Conservation (phyloP, 2,797 vertebrate genomes). For the Micromesistius poutassou region DNA sequence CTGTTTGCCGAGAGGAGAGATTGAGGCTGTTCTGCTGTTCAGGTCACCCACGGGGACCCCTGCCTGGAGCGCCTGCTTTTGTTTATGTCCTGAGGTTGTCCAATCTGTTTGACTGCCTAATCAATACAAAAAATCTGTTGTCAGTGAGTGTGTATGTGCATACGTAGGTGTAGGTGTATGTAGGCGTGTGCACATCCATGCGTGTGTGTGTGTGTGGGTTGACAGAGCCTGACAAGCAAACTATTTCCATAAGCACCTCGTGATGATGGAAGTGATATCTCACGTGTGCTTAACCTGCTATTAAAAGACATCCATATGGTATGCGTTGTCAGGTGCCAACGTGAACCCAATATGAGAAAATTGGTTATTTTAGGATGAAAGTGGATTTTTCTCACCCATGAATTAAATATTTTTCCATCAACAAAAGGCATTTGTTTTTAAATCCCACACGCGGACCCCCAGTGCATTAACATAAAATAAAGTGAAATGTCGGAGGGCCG, state of each 20-base stretch:
- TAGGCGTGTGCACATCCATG: neutral
- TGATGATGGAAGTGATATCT: neutral
- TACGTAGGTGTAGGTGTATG: neutral
- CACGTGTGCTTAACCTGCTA: neutral
- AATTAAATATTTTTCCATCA: neutral
- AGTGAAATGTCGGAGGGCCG: neutral
- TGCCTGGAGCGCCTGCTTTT: conserved; percentile 52
- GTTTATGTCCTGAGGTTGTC: conserved; percentile 69
- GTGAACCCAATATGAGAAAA: neutral
- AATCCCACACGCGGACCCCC: neutral
- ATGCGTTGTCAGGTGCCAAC: neutral
- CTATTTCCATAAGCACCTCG: too few relatives aligned
- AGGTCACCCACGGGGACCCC: conserved; percentile 41
- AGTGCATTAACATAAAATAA: neutral
- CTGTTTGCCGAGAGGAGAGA: neutral
- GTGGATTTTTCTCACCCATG: neutral
- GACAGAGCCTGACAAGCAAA: neutral
- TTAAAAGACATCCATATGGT: neutral
- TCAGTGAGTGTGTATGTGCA: conserved; percentile 24
- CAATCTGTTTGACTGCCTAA: conserved; percentile 76
- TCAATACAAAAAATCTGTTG: conserved; percentile 76
- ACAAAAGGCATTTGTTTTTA: neutral
- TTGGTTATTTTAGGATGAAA: neutral
- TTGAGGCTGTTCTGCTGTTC: conserved; percentile 5
- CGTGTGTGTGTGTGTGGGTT: neutral